Base-by-base conservation (phyloP, 53 echinoderm and acorn worm genomes). In the Mesocentrotus franciscanus region DNA sequence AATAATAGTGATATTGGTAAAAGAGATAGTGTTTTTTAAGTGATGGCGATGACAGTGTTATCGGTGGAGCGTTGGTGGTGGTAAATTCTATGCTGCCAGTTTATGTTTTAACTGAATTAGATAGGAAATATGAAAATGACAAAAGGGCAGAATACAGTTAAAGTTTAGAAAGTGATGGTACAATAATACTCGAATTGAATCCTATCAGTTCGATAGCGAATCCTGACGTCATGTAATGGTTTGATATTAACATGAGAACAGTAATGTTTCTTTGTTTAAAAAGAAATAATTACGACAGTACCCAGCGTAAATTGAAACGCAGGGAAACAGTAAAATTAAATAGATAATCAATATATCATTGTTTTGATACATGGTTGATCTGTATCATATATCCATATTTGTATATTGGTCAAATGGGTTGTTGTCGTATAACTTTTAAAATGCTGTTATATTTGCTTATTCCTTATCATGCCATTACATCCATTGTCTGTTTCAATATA, bases 21-120 rank as follows among this genome's bases (percentile, higher is more conserved):
- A 0, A 56, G 20, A 16, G 90, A 90, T 90, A 56, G 6, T 29
- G 55, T 11, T 87, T 24, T 34, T 87, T 9, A 34, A 35, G 56
- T 39, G 87, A 49, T 87, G 36, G 56, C 42, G 90, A 90, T 90
- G 90, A 60, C 20, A 30, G 20, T 60, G 91, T 1, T 91, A 32
- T 29, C 61, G 91, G 42, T 60, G 61, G 30, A 16, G 89, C 15
- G 49, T 56, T 89, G 59, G 89, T 89, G 60, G 89, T 58, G 58
- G 89, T 58, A 56, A 24, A 49, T 39, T 12, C 17, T 55, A 56
- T 89, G 89, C n/a, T 89, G 89, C 68, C 24, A 68, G 24, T 68
- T 22, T 71, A 14, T 62, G 62, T 16, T 62, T 62, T 62, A 62
- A 1, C 14, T 16, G 14, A 62, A 16, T 62, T 62, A 62, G 11